These are phyloP conservation scores for Telmatherina bonti DNA, from an alignment of 2,797 vertebrate genomes.

Conservation along the genomic window DNA sequence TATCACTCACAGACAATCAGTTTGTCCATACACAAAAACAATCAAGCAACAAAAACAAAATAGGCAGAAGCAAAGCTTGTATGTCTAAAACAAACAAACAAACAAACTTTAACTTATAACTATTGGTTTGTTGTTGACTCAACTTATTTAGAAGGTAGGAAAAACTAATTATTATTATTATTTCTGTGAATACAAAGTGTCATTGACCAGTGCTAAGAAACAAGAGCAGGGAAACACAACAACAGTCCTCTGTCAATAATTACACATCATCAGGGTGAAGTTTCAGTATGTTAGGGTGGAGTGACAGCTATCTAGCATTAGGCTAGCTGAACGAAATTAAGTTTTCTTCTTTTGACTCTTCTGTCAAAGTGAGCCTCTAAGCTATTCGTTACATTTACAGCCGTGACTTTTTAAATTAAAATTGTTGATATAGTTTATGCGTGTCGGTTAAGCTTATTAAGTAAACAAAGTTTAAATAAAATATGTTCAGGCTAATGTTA, in stretches of 20 bases:
- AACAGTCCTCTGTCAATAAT: not conserved
- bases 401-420: too few relatives aligned
- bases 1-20: too few relatives aligned
- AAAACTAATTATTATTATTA: too few relatives aligned
- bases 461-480: not conserved
- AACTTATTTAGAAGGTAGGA: too few relatives aligned
- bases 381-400: not conserved
- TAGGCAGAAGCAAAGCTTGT: too few relatives aligned
- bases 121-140: too few relatives aligned
- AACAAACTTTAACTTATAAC: too few relatives aligned
- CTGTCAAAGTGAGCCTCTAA: not conserved
- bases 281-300: slow-evolving; percentile 5
- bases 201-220: not conserved
- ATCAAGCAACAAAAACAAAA: too few relatives aligned
- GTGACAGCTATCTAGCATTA: slow-evolving; percentile 8
- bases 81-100: too few relatives aligned
- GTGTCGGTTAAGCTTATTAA: not conserved
- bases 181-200: not conserved
- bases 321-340: slow-evolving; percentile 1
- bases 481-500: slow-evolving; percentile 53
- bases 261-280: not conserved
- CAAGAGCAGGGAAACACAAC: not conserved
- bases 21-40: too few relatives aligned
- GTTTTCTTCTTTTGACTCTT: slow-evolving; percentile 21
- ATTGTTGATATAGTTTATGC: not conserved